Base-by-base conservation (phyloP, 2,797 vertebrate genomes). In the Setipinna tenuifilis region DNA sequence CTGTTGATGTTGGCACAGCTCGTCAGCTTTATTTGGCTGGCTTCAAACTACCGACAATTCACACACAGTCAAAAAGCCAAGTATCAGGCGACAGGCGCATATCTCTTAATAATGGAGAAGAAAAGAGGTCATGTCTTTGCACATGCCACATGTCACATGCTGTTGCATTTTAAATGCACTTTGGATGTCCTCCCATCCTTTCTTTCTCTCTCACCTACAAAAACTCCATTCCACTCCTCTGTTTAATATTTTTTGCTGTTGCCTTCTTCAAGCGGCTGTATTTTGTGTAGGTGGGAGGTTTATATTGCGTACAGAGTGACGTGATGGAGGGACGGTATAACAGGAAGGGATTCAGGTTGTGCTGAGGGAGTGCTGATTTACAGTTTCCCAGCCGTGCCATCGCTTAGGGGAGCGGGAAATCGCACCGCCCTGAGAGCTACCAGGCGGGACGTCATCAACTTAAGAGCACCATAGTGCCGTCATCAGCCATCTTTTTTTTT, bases 1-100 rank as follows among this genome's bases (percentile, higher is more conserved):
- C 85, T 87, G 89, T 86, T 88, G 54, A 86, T 88, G 19, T 85
- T 89, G 84, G 62, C 85, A 82, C 25, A 25, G 54, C 86, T 17
- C 61, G 50, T 14, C 19, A 83, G 88, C 84, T 88, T 87, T 71
- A 17, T 85, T 83, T 82, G 82, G 85, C 71, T 9, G 35, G 35
- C 71, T 78, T 35, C 71, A 44, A 78, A 44, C 16, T 21, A 87
- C 68, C 84, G 84, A 82, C 44, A 86, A 65, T 68, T 83, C 12
- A 71, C 82, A 71, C 82, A 59, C 44, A 71, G 83, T 28, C 82
- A 68, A 87, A 81, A 88, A 23, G 65, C 50, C 9, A 71, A 28
- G 31, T 46, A 19, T n/a, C 87, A 41, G 71, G 71, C 6, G 5
- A 44, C 17, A 78, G 19, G 71, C 35, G 44, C 19, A 0, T 31